Evolutionary conservation across 2,797 vertebrate genomes (phyloP), one percentile per base, ranked within the genome.

Genomic region (Tokudaia muenninki): DNA sequence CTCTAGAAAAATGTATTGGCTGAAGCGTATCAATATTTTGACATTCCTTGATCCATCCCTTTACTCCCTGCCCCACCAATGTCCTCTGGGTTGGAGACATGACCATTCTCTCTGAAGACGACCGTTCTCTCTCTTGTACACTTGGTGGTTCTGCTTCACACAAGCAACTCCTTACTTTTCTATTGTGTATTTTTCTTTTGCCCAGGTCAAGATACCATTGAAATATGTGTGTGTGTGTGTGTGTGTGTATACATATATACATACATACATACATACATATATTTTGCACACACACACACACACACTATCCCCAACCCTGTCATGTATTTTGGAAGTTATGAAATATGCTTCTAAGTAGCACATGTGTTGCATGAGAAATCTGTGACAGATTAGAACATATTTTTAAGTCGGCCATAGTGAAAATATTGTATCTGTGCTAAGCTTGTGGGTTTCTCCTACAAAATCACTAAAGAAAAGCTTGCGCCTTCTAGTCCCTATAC

Each of bases 341-440:
- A 78, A 91, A 29, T 72, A 61, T 26, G 29, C 79, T 94, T 96
- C 86, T 94, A 67, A 94, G 75, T 72, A 95, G 65, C 75, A 61
- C 17, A 11, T 41, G 4, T 34, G 26, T 79, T 88, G 41, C 79
- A 78, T 87, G 57, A 90, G 19, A 90, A 75, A 83, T 21, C 2
- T 95, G 2, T 29, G 72, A 47, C 82, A 78, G 84, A 83, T 41
- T 26, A 78, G 61, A 87, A 47, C 5, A 34, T 74, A 0, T 55
- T 96, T 96, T 78, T 44, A 59, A 72, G 31, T 44, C 34, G 93
- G 41, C 90, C 52, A 75, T 55, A 59, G 87, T 80, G 91, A 81
- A 92, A 94, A 88, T 11, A 57, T 19, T 79, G n/a, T 14, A 37
- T 24, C 67, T 41, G 26, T 44, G 80, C 6, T 22, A 90, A 91